These are phyloP conservation scores for Strix uralensis DNA, from an alignment of 2,113 vertebrate species.

Conservation along the genomic window DNA sequence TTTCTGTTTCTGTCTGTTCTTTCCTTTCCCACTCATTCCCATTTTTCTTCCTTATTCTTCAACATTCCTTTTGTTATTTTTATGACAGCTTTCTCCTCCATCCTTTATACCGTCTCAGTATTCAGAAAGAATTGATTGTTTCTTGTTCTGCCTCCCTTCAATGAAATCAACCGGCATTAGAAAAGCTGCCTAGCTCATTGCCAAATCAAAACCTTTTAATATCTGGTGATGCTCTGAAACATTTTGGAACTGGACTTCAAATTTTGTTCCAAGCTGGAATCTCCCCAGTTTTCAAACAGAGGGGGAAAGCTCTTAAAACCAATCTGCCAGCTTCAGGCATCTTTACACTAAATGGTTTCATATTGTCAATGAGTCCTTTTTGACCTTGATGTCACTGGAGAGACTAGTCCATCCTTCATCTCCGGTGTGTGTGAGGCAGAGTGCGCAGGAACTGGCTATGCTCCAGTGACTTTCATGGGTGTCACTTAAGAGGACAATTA, in stretches of 20 bases:
- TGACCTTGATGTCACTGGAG: neutral
- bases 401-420: neutral
- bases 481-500: neutral
- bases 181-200: neutral
- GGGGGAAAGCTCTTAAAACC: neutral
- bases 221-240: slow-evolving; percentile 25
- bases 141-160: slow-evolving; percentile 24
- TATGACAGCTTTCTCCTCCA: neutral
- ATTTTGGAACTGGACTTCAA: neutral
- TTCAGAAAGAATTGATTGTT: neutral
- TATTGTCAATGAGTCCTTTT: neutral
- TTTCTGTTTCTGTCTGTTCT: neutral
- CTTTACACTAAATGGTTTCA: neutral
- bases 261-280: slow-evolving; percentile 42
- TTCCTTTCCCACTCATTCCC: neutral
- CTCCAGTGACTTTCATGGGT: neutral
- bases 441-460: neutral
- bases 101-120: neutral
- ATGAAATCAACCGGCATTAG: slow-evolving; percentile 18
- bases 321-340: neutral
- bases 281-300: neutral
- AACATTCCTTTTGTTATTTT: neutral
- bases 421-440: neutral
- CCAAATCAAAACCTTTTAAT: slow-evolving; percentile 47
- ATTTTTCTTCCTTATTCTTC: neutral